phyloP scores from a whole-genome alignment of 2,797 vertebrate species.

The Artibeus lituratus region DNA sequence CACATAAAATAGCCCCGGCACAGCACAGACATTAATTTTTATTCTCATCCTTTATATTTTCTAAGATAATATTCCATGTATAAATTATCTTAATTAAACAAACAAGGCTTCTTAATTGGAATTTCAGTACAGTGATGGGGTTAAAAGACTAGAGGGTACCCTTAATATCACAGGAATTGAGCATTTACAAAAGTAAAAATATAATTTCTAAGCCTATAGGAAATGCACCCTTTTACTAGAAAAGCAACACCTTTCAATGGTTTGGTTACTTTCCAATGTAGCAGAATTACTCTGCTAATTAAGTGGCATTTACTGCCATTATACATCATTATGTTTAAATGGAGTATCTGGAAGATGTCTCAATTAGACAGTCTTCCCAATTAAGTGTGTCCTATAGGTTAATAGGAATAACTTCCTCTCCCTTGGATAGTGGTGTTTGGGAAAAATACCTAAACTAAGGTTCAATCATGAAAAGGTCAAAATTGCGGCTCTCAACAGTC shows the following conservation, averaged over 20 bases:
- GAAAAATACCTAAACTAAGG: conserved; percentile 30
- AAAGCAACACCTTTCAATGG: neutral
- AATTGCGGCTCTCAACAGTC: conserved; percentile 39
- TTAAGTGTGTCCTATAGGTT: conserved; percentile 72
- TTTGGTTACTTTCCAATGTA: conserved; percentile 26
- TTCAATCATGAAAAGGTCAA: conserved; percentile 41
- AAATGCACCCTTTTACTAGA: neutral
- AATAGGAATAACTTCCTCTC: conserved; percentile 61
- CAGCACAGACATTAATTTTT: neutral
- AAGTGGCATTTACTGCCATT: conserved; percentile 67
- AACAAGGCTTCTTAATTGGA: neutral
- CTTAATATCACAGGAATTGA: neutral
- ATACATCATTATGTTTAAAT: conserved; percentile 72
- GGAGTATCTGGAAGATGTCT: conserved; percentile 76
- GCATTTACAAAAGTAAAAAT: conserved; percentile 16
- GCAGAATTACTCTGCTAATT: conserved; percentile 64
- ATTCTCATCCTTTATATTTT: neutral
- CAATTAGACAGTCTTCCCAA: conserved; percentile 73
- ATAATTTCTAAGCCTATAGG: neutral
- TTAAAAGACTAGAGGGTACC: neutral
- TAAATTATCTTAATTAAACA: neutral
- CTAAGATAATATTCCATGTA: conserved; percentile 4
- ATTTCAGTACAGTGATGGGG: neutral
- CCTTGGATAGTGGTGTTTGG: conserved; percentile 37
- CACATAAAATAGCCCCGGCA: neutral